Percentiles rank a stretch among this genome's conserved stretches.
Conservation (phyloP, 2,888 invertebrate genomes). For the Cecidostiba fungosa region DNA sequence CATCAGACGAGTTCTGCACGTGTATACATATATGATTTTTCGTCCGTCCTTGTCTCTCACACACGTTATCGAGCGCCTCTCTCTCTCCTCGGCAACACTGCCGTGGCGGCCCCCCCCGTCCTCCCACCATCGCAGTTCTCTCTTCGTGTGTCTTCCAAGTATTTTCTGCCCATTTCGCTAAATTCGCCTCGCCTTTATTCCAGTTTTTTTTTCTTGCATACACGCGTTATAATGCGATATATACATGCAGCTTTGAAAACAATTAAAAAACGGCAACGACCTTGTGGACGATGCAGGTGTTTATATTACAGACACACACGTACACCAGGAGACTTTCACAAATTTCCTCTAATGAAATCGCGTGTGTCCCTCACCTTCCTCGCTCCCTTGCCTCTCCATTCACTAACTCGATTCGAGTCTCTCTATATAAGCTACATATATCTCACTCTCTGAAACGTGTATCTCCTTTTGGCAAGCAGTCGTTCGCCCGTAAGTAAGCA, state of each 20-base stretch:
- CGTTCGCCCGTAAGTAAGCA: background rate
- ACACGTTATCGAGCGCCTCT: background rate
- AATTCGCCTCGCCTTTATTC: background rate
- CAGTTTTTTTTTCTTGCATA: background rate
- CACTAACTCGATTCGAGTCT: background rate
- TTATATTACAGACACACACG: background rate
- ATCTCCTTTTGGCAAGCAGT: slow-evolving; percentile 4
- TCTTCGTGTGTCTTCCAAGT: background rate
- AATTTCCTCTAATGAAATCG: slow-evolving; percentile 1
- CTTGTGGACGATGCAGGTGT: background rate
- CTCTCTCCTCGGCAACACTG: slow-evolving; percentile 5
- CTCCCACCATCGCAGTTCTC: background rate
- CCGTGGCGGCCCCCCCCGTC: background rate
- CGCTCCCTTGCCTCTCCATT: background rate
- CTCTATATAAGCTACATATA: background rate
- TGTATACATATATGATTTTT: background rate
- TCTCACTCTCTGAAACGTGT: background rate
- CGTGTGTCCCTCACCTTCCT: slow-evolving; percentile 14
- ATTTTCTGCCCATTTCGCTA: slow-evolving; percentile 1
- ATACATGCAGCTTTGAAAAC: too few species aligned
- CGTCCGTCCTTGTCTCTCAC: background rate
- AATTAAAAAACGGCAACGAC: background rate
- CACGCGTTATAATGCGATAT: background rate
- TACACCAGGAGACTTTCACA: background rate
- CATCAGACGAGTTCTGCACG: background rate